phyloP scores from a whole-genome alignment of 23 tunicate genomes.

The Botrylloides violaceus region DNA sequence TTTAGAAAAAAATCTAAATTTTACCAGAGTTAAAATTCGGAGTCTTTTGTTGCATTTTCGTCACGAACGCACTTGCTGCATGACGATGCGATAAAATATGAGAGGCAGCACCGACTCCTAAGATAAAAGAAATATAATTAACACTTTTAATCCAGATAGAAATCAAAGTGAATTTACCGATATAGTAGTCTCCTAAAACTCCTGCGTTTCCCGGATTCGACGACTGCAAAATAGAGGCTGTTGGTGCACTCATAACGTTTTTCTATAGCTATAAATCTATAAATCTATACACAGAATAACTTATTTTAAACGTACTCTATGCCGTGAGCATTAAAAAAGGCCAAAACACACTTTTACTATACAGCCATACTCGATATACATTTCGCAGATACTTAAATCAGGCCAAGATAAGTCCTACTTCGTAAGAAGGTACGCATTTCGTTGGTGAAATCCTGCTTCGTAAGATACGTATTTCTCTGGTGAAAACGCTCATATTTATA shows the following conservation, averaged over 20 bases:
- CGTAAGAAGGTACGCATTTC: too few relatives aligned
- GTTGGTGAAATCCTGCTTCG: too few relatives aligned
- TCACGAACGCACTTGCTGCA: conserved; percentile 66
- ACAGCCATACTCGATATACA: too few relatives aligned
- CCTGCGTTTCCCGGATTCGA: conserved; percentile 23
- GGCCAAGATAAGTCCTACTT: too few relatives aligned
- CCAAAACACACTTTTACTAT: too few relatives aligned
- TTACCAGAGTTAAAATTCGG: conserved; percentile 19
- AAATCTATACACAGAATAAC: too few relatives aligned
- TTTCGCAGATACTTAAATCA: too few relatives aligned
- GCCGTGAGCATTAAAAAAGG: too few relatives aligned
- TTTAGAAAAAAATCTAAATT: neutral
- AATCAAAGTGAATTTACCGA: conserved; percentile 18
- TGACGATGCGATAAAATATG: conserved; percentile 35
- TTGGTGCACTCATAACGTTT: conserved; percentile 43
- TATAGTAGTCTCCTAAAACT: conserved; percentile 13
- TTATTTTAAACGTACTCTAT: too few relatives aligned
- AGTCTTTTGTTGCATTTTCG: conserved; percentile 39
- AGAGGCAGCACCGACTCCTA: neutral
- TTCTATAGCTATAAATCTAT: neutral
- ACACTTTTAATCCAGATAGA: neutral
- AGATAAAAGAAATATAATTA: neutral
- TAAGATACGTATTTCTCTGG: too few relatives aligned
- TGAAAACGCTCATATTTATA: too few relatives aligned
- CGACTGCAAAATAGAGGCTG: conserved; percentile 41